Evolutionary conservation across 2,888 invertebrate species (phyloP), one percentile per base, ranked within the genome.

Genomic region (Sycophila texana): DNA sequence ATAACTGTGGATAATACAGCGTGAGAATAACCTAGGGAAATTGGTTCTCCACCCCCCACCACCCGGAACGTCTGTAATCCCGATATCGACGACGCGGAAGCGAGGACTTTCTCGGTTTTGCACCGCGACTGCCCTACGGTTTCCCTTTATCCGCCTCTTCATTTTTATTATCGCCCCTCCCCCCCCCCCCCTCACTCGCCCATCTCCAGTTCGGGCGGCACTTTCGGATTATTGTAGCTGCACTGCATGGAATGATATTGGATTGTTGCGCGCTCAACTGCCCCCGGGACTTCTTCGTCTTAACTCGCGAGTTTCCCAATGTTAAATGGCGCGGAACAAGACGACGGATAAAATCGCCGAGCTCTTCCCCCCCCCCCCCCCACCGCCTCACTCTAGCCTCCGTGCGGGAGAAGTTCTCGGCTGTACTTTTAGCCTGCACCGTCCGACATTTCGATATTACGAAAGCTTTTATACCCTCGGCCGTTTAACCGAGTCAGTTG

Each of bases 271-370:
- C 61, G 71, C 77, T 71, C 57, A 18, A 63, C 55, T 76, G 68
- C 18, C n/a, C 55, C 16, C 61, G 39, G 18, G 58, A 67, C 58
- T 58, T 30, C 58, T 58, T 67, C 63, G 63, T 16, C 51, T 58
- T 60, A 51, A 51, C 66, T 74, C 58, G 20, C 30, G 39, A 68
- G 16, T 68, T 61, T 61, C 61, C 61, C 72, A 75, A 76, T 74
- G 80, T 81, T 79, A 78, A 76, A 77, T 77, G 78, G 73, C 60
- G 60, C 47, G 58, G 53, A 81, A 66, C 61, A 67, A 39, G 70
- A 70, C 53, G 63, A 81, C 66, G 51, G 74, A 74, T 75, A 75
- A 68, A 75, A 74, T 74, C 60, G 22, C 39, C 39, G 4, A 39
- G 0, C 39, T 4, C 63, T 39, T 63, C 63, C n/a, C 39, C 30